Base-by-base conservation (phyloP, 2,113 vertebrate genomes). In the Fukomys damarensis region DNA sequence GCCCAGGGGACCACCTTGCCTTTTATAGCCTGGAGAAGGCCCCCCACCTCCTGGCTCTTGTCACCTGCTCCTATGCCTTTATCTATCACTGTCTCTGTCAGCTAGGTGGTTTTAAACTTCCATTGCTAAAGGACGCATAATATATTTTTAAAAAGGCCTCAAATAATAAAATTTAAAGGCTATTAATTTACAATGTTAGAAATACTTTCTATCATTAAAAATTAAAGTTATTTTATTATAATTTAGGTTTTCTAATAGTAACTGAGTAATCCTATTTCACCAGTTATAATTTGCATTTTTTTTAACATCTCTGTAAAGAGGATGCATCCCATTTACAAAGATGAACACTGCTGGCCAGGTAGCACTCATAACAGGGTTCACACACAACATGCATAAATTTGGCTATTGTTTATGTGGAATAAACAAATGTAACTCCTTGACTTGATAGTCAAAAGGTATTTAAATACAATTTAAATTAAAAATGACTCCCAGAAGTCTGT, bases 111-210 rank as follows among this genome's bases (percentile, higher is more conserved):
- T 99, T 98, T 98, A 98, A 98, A 98, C 98, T 98, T 97, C 97
- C 98, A 98, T 98, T 98, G 97, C 98, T 98, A 98, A 99, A 99
- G 98, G 98, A 97, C 96, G 96, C 22, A 0, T 98, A 98, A 98
- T 98, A 98, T 98, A 98, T 98, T 98, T 99, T 99, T 99, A 99
- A 99, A 99, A 99, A 98, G 98, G 98, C 98, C 98, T 98, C 89
- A 52, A 74, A 41, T 43, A 72, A 41, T 26, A 13, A 43, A 74
- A 49, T 38, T 66, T 28, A 88, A 88, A 93, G 10, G 32, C 24
- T 28, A 92, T 94, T 84, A 83, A 89, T 41, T 41, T 88, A 5
- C 93, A 65, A 30, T 46, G 5, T n/a, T 52, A 89, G 7, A 93
- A 94, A 89, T 59, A 56, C 52, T 80, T 94, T 85, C 77, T 77